phyloP scores from a whole-genome alignment of 1,140 invertebrate species.

The Philotrypesis tridentata region DNA sequence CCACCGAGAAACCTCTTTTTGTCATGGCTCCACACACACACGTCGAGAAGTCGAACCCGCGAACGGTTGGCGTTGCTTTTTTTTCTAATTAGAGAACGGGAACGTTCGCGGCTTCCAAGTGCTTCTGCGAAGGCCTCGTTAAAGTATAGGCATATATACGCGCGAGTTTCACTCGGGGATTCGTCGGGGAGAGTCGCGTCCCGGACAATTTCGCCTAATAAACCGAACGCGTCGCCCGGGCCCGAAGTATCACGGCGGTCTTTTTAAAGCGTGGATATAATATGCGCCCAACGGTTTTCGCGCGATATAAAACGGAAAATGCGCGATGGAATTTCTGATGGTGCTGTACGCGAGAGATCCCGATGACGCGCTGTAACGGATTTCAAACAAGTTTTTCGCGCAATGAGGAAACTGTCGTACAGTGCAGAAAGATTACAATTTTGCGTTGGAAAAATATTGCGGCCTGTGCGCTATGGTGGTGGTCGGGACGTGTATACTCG shows the following conservation, averaged over 20 bases:
- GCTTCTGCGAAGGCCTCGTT: constrained; percentile 18
- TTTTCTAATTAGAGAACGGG: constrained; percentile 15
- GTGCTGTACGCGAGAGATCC: no score
- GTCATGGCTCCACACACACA: not conserved
- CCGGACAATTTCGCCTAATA: constrained; percentile 17
- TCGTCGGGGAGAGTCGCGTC: not conserved
- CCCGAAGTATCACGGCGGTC: not conserved
- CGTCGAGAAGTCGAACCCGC: not conserved
- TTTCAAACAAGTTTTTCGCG: no score
- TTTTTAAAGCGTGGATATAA: no score
- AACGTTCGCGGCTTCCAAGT: not conserved
- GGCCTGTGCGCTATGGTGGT: no score
- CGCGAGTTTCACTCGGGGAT: not conserved
- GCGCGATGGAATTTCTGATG: no score
- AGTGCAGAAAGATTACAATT: no score
- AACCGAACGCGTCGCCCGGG: constrained; percentile 2
- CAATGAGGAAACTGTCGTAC: no score
- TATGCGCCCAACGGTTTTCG: no score
- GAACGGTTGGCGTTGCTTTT: not conserved
- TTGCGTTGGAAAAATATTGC: no score
- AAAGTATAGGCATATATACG: not conserved
- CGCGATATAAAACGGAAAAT: no score
- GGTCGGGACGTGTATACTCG: no score
- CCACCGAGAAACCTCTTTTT: constrained; percentile 3
- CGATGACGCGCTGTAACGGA: no score